Evolutionary conservation across 2,113 vertebrate genomes (phyloP).

Genomic region (Anser brachyrhynchus): DNA sequence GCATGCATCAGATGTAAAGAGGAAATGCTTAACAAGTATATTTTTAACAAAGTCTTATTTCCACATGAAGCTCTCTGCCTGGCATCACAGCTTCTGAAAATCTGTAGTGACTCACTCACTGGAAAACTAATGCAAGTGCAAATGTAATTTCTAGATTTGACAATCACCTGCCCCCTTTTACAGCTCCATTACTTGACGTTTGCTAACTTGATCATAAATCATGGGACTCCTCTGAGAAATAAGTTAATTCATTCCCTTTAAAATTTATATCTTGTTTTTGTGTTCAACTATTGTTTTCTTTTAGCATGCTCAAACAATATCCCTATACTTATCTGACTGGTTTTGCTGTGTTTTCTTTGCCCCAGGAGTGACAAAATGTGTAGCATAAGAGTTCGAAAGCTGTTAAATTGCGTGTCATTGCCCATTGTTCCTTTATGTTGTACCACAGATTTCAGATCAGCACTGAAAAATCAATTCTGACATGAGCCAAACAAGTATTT

Average conservation of each 20-base stretch:
- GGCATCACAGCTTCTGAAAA: neutral
- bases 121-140: neutral
- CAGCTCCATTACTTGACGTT: neutral
- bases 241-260: neutral
- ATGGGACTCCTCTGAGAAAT: neutral
- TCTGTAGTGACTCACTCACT: neutral
- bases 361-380: neutral
- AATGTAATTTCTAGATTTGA: neutral
- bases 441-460: neutral
- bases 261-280: neutral
- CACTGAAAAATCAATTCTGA: constrained; percentile 4
- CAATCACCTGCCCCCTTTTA: neutral
- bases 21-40: constrained; percentile 21
- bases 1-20: neutral
- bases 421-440: rapidly evolving
- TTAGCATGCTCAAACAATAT: neutral
- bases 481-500: neutral
- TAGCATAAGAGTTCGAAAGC: neutral
- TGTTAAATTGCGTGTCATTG: neutral
- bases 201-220: neutral
- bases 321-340: neutral
- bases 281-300: neutral
- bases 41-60: neutral
- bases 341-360: neutral
- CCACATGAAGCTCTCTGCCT: neutral